Evolutionary conservation across 1,140 invertebrate genomes (phyloP), one percentile per base, ranked within the genome.

Genomic region (Nebria ingens): DNA sequence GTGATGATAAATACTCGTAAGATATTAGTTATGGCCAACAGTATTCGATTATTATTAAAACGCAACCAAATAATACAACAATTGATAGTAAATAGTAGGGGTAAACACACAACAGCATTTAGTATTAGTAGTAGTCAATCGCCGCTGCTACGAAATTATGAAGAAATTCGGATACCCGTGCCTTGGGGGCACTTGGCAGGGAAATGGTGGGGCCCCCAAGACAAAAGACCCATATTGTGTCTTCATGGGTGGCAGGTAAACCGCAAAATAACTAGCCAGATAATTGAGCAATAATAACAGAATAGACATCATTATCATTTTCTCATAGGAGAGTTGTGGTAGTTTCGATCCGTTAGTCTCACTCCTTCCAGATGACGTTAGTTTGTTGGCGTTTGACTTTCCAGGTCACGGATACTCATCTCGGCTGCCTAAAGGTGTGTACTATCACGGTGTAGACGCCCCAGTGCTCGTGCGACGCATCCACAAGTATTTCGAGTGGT

Each of bases 371-470:
- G 63, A 73, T 13, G 68, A 84, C 59, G 61, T 79, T 1, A 73
- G 79, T 2, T 75, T 85, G 56, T 64, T 89, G 11, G 78, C 83
- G 1, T 73, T 87, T 15, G 86, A 88, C 69, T 76, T 84, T 25
- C 84, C 83, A 0, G 84, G 85, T 1, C 86, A 89, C 70, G 87
- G 87, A 1, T 63, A 76, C 2, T 89, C 86, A 0, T 82, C 81
- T 0, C 80, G 79, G 71, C 63, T 79, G 25, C 84, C 85, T 1
- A 56, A 66, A 21, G 87, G 83, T 21, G 69, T 77, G 50, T 69
- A 72, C 34, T 89, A 87, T 64, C 72, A 79, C 60, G 73, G 71
- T 9, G 73, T 79, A 55, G 76, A 81, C 55, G 72, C 75, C 57
- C 65, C 80, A 0, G 62, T 79, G 3, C 49, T 79, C 21, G 66